Evolutionary conservation across 2,888 invertebrate species (phyloP), one percentile per base, ranked within the genome.

Genomic region (Diaperis boleti): DNA sequence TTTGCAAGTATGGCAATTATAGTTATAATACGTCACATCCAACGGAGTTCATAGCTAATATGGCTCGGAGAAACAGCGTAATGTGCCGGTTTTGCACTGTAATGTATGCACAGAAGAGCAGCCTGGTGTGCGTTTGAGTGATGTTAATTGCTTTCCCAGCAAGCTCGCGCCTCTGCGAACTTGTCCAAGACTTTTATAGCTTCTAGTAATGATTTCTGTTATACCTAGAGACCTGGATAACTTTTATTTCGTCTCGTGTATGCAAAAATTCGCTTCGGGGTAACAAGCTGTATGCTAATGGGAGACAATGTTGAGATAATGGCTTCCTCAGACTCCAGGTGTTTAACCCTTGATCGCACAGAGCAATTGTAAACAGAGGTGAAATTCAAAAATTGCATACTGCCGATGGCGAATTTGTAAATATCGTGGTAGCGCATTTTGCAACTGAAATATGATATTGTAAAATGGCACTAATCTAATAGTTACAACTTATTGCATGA

Each of bases 81-180:
- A 74, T 73, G 69, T 66, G 68, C 67, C 55, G 68, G 68, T 71
- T 71, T 66, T 69, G 66, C 68, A 62, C 49, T 54, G 62, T 68
- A 70, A 72, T 71, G 70, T 73, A 75, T 74, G 76, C 72, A 71
- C 71, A 73, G 73, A 72, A 70, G 71, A 74, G 68, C 71, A 65
- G 66, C 75, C 71, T 72, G 76, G 76, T 74, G 76, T 71, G 74
- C 72, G 66, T 71, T 74, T 74, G 76, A 76, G 72, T 77, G 77
- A 77, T 77, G 77, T 76, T 77, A 76, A 77, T 77, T 77, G 75
- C 72, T 71, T 77, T 77, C 74, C 68, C 73, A 71, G 75, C 75
- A 67, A 73, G 73, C 65, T 74, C 72, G 73, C 73, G 70, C 72
- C 72, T 73, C 72, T 66, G 66, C 70, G 66, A 67, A 69, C 71